Conservation (phyloP, 2,113 vertebrate species). For the Neolamprologus ventralis region DNA sequence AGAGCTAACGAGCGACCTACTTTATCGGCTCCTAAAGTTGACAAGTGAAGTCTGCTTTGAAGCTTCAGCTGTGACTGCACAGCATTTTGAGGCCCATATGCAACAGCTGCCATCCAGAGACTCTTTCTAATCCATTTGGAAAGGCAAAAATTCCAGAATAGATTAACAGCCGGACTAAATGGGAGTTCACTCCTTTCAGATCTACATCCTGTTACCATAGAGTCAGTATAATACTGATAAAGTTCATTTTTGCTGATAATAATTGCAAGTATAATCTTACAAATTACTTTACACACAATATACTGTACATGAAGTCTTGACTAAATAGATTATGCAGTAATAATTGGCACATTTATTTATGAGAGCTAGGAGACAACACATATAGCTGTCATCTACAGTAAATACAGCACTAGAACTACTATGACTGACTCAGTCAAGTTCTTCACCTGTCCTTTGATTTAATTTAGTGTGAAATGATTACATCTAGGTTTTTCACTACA, state of each 20-base stretch:
- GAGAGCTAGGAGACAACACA: constrained; percentile 77
- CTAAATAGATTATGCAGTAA: constrained; percentile 82
- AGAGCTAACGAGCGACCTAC: neutral
- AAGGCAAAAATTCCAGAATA: constrained; percentile 66
- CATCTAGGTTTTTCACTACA: constrained; percentile 48
- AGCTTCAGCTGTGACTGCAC: neutral
- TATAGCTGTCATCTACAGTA: constrained; percentile 75
- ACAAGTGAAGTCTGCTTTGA: constrained; percentile 1
- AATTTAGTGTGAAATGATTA: constrained; percentile 72
- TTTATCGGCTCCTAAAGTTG: neutral
- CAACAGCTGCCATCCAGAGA: constrained; percentile 51
- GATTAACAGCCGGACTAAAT: constrained; percentile 37
- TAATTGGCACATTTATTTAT: constrained; percentile 94
- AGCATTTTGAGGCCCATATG: constrained; percentile 1
- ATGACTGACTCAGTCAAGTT: constrained; percentile 57
- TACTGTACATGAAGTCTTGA: constrained; percentile 81
- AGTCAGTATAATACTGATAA: constrained; percentile 82
- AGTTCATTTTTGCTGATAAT: constrained; percentile 66
- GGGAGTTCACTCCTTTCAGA: constrained; percentile 44
- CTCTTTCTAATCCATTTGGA: constrained; percentile 36
- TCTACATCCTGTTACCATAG: constrained; percentile 41
- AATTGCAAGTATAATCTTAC: constrained; percentile 78
- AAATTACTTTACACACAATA: constrained; percentile 85
- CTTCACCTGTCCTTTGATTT: constrained; percentile 67
- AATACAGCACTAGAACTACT: constrained; percentile 82